These are phyloP conservation scores for Drosophila longiperda DNA, from an alignment of 2,888 invertebrate species.

Conservation along the genomic window DNA sequence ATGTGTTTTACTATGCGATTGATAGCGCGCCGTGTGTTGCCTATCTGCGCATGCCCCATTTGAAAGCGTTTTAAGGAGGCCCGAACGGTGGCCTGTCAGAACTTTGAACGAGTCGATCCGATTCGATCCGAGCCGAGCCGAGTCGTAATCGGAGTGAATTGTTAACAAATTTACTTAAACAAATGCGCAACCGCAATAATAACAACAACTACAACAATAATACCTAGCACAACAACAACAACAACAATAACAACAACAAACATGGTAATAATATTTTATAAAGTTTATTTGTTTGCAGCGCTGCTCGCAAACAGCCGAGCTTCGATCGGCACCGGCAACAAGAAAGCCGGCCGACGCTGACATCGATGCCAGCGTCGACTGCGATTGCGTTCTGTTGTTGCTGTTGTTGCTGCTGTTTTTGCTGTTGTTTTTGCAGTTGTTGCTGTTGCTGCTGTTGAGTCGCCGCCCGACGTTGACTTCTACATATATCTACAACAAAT, in stretches of 20 bases:
- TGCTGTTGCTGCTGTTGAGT: slow-evolving; percentile 27
- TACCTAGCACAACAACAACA: slow-evolving; percentile 40
- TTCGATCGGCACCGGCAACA: slow-evolving; percentile 44
- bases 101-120: slow-evolving; percentile 25
- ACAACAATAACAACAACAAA: slow-evolving; percentile 34
- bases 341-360: slow-evolving; percentile 25
- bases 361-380: slow-evolving; percentile 8
- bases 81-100: slow-evolving; percentile 17
- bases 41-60: slow-evolving; percentile 47
- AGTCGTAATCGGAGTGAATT: slow-evolving; percentile 67
- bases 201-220: slow-evolving; percentile 55
- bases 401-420: not conserved
- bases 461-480: slow-evolving; percentile 69
- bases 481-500: slow-evolving; percentile 82
- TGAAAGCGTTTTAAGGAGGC: slow-evolving; percentile 6
- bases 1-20: slow-evolving; percentile 38
- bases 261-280: slow-evolving; percentile 74
- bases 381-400: slow-evolving; percentile 8
- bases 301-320: slow-evolving; percentile 37
- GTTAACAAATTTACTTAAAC: slow-evolving; percentile 81
- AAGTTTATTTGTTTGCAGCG: slow-evolving; percentile 60
- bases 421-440: not conserved
- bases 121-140: slow-evolving; percentile 42
- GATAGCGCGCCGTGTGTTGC: slow-evolving; percentile 49
- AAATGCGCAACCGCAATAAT: slow-evolving; percentile 45